A percentile compares a stretch with the other conserved stretches of the same genome.
phyloP scores from a whole-genome alignment of 2,113 vertebrate genomes.

The Anoura caudifer region DNA sequence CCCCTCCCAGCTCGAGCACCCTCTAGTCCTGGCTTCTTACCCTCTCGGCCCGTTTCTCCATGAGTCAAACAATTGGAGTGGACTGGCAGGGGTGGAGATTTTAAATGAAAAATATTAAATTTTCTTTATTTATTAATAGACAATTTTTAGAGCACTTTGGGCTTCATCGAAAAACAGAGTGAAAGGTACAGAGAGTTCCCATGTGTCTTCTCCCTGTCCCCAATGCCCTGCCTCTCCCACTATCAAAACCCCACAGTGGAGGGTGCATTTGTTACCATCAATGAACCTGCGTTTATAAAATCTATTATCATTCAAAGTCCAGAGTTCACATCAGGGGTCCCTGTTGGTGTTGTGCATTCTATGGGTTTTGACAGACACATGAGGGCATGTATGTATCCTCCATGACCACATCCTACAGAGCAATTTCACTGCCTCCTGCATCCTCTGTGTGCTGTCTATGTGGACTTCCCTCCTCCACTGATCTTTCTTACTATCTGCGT shows the following conservation, averaged over 20 bases:
- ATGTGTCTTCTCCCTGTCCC: accelerated
- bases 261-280: accelerated
- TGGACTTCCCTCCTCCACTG: accelerated
- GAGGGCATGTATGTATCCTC: not conserved
- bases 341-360: not conserved
- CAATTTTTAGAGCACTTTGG: not conserved
- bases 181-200: not conserved
- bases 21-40: not conserved
- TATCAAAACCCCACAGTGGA: not conserved
- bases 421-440: not conserved
- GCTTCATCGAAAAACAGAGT: not conserved
- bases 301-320: not conserved
- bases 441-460: too few relatives aligned
- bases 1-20: not conserved
- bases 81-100: not conserved
- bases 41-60: not conserved
- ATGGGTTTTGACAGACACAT: not conserved
- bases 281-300: not conserved
- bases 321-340: not conserved
- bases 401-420: not conserved
- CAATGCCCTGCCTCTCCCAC: accelerated
- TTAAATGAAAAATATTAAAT: not conserved
- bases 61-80: not conserved
- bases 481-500: not conserved
- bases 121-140: not conserved